Evolutionary conservation across 2,797 vertebrate species (phyloP), one percentile per base, ranked within the genome.

Genomic region (Scolopax bukidnonensis): DNA sequence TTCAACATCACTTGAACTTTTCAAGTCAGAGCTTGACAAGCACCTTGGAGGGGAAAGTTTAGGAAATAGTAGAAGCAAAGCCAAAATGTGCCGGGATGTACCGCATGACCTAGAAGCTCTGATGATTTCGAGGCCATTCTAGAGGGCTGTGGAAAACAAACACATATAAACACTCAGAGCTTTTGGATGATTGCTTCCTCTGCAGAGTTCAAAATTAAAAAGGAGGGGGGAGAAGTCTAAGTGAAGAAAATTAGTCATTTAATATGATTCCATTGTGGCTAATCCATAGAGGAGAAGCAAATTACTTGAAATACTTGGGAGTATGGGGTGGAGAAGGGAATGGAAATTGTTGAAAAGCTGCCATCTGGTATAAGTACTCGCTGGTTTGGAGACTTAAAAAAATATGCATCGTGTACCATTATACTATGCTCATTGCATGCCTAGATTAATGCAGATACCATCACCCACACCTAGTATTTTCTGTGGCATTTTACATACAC

Each of bases 321-420:
- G 51, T 57, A 64, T 7, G 76, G 86, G 86, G 90, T 90, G 94
- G 83, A 92, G 83, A 69, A 93, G 63, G 71, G 89, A 85, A 94
- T 59, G 56, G 81, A 84, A 92, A 88, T 83, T 83, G 80, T 90
- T 93, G 91, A 94, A 93, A 92, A 88, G 70, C 80, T 83, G 89
- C 93, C 88, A 90, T 71, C 68, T 87, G 41, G 36, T 85, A n/a
- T 65, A 79, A 93, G 80, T 38, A 74, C 36, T 91, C 14, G 47
- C 71, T 83, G 89, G 63, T 90, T 87, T 85, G 68, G 79, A 95
- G 60, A 45, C 76, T 83, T 79, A 76, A 94, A 94, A 94, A 94
- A 92, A 85, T 65, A 54, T 6, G 1, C 68, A 50, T 56, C 60
- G 90, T 71, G 41, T 79, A 59, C 71, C 68, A 60, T 90, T 92